Evolutionary conservation across 2,797 vertebrate species (phyloP), one percentile per base, ranked within the genome.

Genomic region (Ciconia nigra): DNA sequence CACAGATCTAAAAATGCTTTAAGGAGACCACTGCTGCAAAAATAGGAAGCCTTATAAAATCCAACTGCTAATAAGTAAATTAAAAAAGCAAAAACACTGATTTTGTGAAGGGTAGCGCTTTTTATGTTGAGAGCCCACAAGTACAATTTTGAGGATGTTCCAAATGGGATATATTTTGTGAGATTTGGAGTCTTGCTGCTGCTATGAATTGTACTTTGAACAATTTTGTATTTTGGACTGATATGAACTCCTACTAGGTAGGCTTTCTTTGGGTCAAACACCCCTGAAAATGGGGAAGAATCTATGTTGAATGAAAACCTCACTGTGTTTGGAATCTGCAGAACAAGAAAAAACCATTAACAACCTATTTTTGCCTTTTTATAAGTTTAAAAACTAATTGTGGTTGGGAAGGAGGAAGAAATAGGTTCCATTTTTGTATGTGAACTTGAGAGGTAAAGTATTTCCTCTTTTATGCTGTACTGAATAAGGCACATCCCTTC

Each of bases 121-220:
- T 96, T 72, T 63, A n/a, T 84, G 69, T 57, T 78, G 84, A 80
- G 84, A 96, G 54, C 47, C 91, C 52, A 81, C 52, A 94, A 70
- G 77, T 73, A 73, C 67, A 35, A 44, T 95, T 95, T 86, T 85
- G 70, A 93, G 83, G 58, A 88, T 77, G 88, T 94, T 92, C 87
- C 63, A 94, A 87, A 86, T 83, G 79, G 93, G 88, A 74, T 96
- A 46, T 76, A 87, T 96, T 97, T 94, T 96, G 67, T 94, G 83
- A 94, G 41, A 91, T 55, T 80, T 93, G 92, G 61, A 94, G 83
- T 93, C 94, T 96, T 97, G 93, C 80, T 97, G 94, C 74, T 96
- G 92, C 81, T 96, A 35, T 93, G 90, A 95, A 92, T 89, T 95
- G 78, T 91, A 81, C 94, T 96, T 96, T 95, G 92, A 97, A 96